phyloP scores from a whole-genome alignment of 2,113 vertebrate genomes.

The Podarcis muralis region DNA sequence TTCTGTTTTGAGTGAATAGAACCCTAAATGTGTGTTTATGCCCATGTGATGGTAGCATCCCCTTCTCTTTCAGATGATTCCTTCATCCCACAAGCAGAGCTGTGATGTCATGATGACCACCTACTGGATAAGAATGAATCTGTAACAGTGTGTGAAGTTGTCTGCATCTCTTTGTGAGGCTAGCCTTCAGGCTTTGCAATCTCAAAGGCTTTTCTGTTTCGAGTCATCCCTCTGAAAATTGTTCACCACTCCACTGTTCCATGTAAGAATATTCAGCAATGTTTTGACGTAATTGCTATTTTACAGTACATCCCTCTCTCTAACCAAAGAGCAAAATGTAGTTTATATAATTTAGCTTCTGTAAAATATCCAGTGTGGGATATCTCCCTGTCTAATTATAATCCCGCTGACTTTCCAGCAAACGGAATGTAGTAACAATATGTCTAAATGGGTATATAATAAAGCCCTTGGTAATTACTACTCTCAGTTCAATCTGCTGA shows the following conservation, averaged over 20 bases:
- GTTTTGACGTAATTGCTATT: background rate
- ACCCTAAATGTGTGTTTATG: background rate
- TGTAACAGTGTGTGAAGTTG: background rate
- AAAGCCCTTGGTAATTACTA: conserved; percentile 56
- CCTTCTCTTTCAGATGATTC: background rate
- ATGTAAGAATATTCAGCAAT: background rate
- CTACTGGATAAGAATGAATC: background rate
- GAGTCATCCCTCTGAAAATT: background rate
- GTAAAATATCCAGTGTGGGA: conserved; percentile 24
- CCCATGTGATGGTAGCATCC: background rate
- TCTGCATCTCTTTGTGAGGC: background rate
- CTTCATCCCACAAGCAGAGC: background rate
- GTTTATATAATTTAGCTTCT: background rate
- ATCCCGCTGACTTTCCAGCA: conserved; percentile 45
- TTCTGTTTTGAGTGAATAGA: background rate
- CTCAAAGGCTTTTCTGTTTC: background rate
- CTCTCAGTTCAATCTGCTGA: conserved; percentile 50
- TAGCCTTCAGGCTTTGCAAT: background rate
- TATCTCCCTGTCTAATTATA: conserved; percentile 31
- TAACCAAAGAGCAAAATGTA: background rate
- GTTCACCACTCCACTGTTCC: background rate
- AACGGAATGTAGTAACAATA: conserved; percentile 32
- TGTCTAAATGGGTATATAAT: conserved; percentile 6
- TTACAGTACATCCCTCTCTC: background rate
- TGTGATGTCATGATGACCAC: background rate